Base-by-base conservation (phyloP, 2,797 vertebrate genomes). In the Lycodopsis pacificus region DNA sequence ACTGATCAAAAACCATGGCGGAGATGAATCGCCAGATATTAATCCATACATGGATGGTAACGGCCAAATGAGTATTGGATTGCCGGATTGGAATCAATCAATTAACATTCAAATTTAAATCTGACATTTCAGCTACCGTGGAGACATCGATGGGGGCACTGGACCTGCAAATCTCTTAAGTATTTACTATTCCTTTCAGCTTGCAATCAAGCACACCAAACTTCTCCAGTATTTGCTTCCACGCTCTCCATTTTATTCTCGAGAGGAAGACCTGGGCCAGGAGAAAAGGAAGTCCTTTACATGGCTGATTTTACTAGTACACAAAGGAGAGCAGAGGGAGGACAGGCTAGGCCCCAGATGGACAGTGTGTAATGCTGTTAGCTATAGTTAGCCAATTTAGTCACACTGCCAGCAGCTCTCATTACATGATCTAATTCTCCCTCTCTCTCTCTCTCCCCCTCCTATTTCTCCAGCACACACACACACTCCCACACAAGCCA, bases 381-480 rank as follows among this genome's bases (percentile, higher is more conserved):
- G 92, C 92, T 92, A 93, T 93, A 94, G 93, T 95, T 94, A 93
- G 93, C 90, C 89, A 91, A 90, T 93, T 90, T 90, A 91, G 90
- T 92, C 83, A 86, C 89, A 90, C 90, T 92, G 93, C 91, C 92
- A 92, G 92, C 91, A 93, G 92, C 93, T 94, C 92, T 82, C 87
- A 94, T 95, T 95, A 94, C 94, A 93, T 95, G 92, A 95, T 94
- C 93, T 94, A 94, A 95, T 95, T 93, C 87, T 89, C 85, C 71
- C 78, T 90, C 80, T 86, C 42, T 14, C 44, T 17, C 83, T 77
- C 76, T 79, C 83, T 77, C 77, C 74, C 84, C 86, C 72, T 90
- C 83, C 77, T 80, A 80, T 89, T 91, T 91, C 80, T 87, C 71
- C 61, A 71, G 67, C 68, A 85, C 82, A 77, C 67, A 84, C 44